These are phyloP conservation scores for Spea multiplicata DNA, from an alignment of 2,113 vertebrate genomes.

Conservation along the genomic window DNA sequence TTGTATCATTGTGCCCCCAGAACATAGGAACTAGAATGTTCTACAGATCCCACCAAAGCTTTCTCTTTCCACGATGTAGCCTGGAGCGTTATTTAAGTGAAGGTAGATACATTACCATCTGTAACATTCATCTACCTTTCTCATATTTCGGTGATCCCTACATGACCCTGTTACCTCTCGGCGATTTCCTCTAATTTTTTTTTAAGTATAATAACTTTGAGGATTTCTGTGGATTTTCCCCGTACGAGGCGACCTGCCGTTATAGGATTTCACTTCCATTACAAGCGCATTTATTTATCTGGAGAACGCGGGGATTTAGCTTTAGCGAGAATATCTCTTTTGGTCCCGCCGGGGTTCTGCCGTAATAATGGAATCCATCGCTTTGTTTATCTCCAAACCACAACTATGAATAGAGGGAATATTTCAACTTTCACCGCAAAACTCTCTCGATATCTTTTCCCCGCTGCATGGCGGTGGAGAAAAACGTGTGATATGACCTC, in stretches of 20 bases:
- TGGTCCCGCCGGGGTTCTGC: slow-evolving; percentile 8
- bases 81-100: not conserved
- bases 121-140: slow-evolving; percentile 17
- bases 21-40: no score
- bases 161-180: slow-evolving; percentile 34
- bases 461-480: no score
- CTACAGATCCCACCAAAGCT: no score
- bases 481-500: no score
- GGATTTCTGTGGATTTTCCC: slow-evolving; percentile 20
- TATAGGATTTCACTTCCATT: slow-evolving; percentile 42
- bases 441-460: no score
- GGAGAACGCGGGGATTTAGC: slow-evolving; percentile 22
- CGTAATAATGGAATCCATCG: slow-evolving; percentile 24
- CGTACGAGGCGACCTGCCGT: slow-evolving; percentile 18
- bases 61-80: not conserved
- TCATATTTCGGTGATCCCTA: slow-evolving; percentile 14
- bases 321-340: slow-evolving; percentile 2
- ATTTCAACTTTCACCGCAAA: no score
- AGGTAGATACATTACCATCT: slow-evolving; percentile 15
- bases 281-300: slow-evolving; percentile 35
- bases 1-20: no score
- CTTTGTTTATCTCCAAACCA: slow-evolving; percentile 28
- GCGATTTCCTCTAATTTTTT: slow-evolving; percentile 33
- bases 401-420: no score
- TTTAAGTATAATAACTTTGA: slow-evolving; percentile 22